Base-by-base conservation (phyloP, 2,888 invertebrate genomes). In the Plagodis dolabraria region DNA sequence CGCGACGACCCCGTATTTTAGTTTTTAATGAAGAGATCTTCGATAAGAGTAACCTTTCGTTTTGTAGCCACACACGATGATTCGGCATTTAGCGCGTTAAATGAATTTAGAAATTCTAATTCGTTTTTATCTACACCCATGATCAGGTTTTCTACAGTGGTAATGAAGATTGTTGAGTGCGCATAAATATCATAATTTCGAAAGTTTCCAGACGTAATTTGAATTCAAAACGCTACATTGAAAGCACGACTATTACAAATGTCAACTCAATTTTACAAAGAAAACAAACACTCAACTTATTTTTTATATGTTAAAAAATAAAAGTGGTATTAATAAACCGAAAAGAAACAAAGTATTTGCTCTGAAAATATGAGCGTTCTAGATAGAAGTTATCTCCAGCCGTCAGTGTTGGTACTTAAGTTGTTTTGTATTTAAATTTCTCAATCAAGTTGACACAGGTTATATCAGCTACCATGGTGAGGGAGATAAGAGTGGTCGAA, bases 401-500 rank as follows among this genome's bases (percentile, higher is more conserved):
- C 57, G 62, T 63, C 67, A 63, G 47, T 59, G 60, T 47, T 54
- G 62, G 65, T 70, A 65, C 70, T 69, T 70, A 69, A 67, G 64
- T 60, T 66, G 66, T 87, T 83, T 88, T 87, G 85, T 86, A 87
- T 85, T 87, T 84, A 85, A 88, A 88, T 83, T 83, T 80, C 65
- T 81, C 82, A 82, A 80, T 68, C 77, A 75, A 77, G 77, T 77
- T 84, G 86, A 83, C 86, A 83, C 77, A 74, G 71, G 77, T 74
- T 81, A 82, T 88, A 88, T 89, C 88, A 78, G 86, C 88, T 88
- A 85, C 91, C 83, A 83, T 84, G 79, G 77, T 75, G 71, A 69
- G 60, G 61, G 54, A 87, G 91, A 91, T 91, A 90, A 91, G 79
- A 75, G 69, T 76, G 80, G 76, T 81, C 84, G 87, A 61, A 85